Evolutionary conservation across 2,797 vertebrate species (phyloP).

Genomic region (Dryobates pubescens): DNA sequence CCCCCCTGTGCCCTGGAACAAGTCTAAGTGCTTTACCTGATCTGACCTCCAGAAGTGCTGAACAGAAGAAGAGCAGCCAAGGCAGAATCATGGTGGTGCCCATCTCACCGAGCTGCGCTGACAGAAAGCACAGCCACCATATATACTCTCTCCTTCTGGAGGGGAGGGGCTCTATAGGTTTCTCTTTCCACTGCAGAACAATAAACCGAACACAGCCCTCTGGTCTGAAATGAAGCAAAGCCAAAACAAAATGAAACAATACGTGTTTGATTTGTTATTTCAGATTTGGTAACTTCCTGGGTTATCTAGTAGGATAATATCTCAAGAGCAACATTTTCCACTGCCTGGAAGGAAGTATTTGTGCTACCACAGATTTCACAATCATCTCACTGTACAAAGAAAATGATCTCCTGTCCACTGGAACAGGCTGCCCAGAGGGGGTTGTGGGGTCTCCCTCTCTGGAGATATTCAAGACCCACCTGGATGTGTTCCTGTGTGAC

Average conservation of each 20-base stretch:
- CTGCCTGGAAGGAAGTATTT: constrained; percentile 11
- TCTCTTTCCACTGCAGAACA: not conserved
- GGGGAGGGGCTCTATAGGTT: constrained; percentile 38
- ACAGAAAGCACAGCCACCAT: not conserved
- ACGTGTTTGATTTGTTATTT: constrained; percentile 31
- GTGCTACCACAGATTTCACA: constrained; percentile 3
- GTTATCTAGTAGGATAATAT: constrained; percentile 13
- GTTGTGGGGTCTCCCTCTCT: no score
- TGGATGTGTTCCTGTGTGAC: no score
- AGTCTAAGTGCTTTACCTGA: constrained; percentile 48
- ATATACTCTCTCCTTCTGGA: constrained; percentile 37
- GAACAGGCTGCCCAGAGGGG: no score
- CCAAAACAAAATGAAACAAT: not conserved
- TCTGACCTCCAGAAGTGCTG: constrained; percentile 12
- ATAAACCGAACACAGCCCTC: not conserved
- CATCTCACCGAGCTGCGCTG: not conserved
- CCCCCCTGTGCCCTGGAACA: not conserved
- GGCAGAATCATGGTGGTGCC: not conserved
- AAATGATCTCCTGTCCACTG: not conserved
- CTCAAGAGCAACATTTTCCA: constrained; percentile 31
- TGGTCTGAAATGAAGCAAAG: constrained; percentile 9
- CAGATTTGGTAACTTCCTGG: constrained; percentile 56
- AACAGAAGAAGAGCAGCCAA: constrained; percentile 28
- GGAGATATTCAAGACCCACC: no score
- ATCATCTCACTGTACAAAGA: not conserved